phyloP scores from a whole-genome alignment of 2,888 invertebrate species.

The Epirrhoe tristata region DNA sequence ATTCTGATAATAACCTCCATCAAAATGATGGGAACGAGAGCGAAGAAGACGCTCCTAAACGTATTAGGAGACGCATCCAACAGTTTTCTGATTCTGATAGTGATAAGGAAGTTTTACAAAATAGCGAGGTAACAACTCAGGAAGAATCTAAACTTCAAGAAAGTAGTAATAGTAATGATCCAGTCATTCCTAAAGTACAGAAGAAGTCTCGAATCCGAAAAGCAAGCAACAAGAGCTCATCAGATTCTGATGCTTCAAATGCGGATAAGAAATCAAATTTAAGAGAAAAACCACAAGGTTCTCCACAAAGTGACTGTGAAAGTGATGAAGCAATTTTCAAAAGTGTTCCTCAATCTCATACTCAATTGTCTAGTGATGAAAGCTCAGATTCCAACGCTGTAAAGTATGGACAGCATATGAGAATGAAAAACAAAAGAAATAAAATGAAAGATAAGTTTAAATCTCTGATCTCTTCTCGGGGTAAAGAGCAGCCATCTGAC shows the following conservation, averaged over 20 bases:
- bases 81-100: conserved; percentile 65
- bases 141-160: conserved; percentile 1
- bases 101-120: conserved; percentile 45
- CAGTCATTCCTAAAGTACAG: conserved; percentile 1
- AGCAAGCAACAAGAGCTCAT: conserved; percentile 32
- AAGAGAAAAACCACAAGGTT: conserved; percentile 6
- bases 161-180: conserved; percentile 44
- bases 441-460: conserved; percentile 71
- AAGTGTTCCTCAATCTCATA: conserved; percentile 42
- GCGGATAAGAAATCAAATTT: not conserved
- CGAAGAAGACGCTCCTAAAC: conserved; percentile 48
- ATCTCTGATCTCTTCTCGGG: conserved; percentile 56
- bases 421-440: conserved; percentile 66
- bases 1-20: conserved; percentile 29
- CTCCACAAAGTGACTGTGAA: conserved; percentile 30
- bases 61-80: conserved; percentile 54
- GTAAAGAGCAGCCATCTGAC: conserved; percentile 39
- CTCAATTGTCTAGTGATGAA: conserved; percentile 25
- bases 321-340: conserved; percentile 38
- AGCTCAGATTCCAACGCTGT: conserved; percentile 43
- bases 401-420: conserved; percentile 58
- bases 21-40: conserved; percentile 31
- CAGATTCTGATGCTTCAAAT: conserved; percentile 39
- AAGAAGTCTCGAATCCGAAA: conserved; percentile 45
- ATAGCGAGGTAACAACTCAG: not conserved